phyloP scores from a whole-genome alignment of 2,888 invertebrate genomes.

The Pinctada fucata region DNA sequence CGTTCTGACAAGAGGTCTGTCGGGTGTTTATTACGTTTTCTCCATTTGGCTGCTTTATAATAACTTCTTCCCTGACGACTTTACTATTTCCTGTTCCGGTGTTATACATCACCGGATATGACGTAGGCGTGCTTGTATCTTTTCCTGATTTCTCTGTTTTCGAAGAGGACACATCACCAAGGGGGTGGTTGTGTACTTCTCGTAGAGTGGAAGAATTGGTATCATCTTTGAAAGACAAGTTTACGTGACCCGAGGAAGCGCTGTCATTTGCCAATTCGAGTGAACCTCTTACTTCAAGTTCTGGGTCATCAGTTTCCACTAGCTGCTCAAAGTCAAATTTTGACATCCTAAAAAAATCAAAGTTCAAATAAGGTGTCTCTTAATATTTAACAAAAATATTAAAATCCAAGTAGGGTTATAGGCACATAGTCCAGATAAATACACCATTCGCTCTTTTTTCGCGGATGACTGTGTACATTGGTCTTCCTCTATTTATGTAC shows the following conservation, averaged over 20 bases:
- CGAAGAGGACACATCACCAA: not conserved
- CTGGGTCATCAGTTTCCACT: not conserved
- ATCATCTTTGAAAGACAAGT: not conserved
- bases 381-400: no score
- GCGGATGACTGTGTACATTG: no score
- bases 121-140: not conserved
- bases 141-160: not conserved
- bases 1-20: constrained; percentile 43
- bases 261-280: not conserved
- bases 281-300: not conserved
- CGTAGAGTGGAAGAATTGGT: not conserved
- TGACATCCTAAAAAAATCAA: not conserved
- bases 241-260: not conserved
- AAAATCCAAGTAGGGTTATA: no score
- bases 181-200: not conserved
- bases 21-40: constrained; percentile 54
- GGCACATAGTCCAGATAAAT: no score
- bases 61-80: constrained; percentile 53
- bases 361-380: no score
- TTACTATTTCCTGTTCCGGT: constrained; percentile 19
- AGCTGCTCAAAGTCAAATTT: not conserved
- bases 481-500: no score
- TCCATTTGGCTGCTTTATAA: constrained; percentile 49
- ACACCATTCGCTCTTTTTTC: no score
- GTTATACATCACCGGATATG: constrained; percentile 24